Percentiles rank a stretch among this genome's conserved stretches.
These are phyloP conservation scores for Dryadula phaetusa DNA, from an alignment of 2,888 invertebrate genomes.

Conservation along the genomic window DNA sequence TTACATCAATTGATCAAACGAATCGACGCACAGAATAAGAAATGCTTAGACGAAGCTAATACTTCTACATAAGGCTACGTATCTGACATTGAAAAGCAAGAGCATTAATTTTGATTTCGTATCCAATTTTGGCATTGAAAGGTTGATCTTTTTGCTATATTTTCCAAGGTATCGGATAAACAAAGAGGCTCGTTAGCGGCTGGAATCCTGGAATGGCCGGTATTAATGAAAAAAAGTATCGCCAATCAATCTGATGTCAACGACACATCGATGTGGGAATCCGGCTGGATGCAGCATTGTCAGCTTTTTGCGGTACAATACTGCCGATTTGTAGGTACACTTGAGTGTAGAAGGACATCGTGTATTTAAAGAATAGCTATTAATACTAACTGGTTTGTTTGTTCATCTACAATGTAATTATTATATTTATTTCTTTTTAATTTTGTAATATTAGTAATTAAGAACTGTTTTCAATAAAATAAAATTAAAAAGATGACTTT, in stretches of 20 bases:
- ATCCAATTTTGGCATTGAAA: slow-evolving; percentile 40
- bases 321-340: slow-evolving; percentile 43
- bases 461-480: too few species aligned
- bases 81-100: slow-evolving; percentile 30
- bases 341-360: slow-evolving; percentile 36
- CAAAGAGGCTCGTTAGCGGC: slow-evolving; percentile 63
- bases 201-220: slow-evolving; percentile 58
- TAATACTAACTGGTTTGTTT: slow-evolving; percentile 3
- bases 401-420: background rate
- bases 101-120: slow-evolving; percentile 38
- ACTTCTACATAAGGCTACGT: slow-evolving; percentile 32
- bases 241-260: slow-evolving; percentile 73
- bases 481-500: too few species aligned
- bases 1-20: background rate
- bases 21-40: background rate
- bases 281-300: slow-evolving; percentile 62
- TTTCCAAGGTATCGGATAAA: slow-evolving; percentile 52
- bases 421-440: background rate
- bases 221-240: slow-evolving; percentile 62
- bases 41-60: slow-evolving; percentile 23
- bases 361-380: slow-evolving; percentile 25
- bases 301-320: slow-evolving; percentile 56
- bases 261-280: slow-evolving; percentile 79
- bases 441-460: too few species aligned
- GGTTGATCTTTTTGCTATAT: slow-evolving; percentile 47